These are phyloP conservation scores for Diorhabda carinulata DNA, from an alignment of 1,140 invertebrate species.

Conservation along the genomic window DNA sequence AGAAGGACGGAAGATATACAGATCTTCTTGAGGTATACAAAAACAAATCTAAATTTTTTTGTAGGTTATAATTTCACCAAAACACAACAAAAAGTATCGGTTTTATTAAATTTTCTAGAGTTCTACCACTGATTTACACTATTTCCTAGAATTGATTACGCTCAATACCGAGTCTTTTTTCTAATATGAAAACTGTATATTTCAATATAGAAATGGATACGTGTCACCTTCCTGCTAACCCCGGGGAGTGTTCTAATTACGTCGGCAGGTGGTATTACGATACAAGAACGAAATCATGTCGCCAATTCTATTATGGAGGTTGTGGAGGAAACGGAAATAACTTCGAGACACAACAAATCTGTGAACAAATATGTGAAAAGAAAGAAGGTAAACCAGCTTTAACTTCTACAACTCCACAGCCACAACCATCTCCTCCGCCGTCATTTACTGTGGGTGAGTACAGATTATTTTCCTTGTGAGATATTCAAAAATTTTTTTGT, in stretches of 20 bases:
- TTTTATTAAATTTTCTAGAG: too few species aligned
- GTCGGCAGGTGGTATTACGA: constrained; percentile 81
- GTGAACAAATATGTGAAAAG: constrained; percentile 56
- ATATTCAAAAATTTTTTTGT: too few species aligned
- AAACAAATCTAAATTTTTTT: too few species aligned
- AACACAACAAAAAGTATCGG: too few species aligned
- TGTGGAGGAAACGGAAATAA: constrained; percentile 81
- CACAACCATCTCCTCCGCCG: background rate
- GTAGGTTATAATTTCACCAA: too few species aligned
- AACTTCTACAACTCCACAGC: background rate
- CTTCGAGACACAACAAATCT: constrained; percentile 65
- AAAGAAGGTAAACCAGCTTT: constrained; percentile 10
- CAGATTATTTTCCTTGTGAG: too few species aligned
- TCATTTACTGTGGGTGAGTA: background rate
- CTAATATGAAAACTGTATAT: too few species aligned
- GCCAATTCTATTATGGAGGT: constrained; percentile 77
- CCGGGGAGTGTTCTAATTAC: constrained; percentile 78
- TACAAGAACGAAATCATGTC: constrained; percentile 63
- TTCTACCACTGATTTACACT: too few species aligned
- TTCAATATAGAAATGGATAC: constrained; percentile 59
- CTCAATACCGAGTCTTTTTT: too few species aligned
- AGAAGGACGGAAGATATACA: too few species aligned
- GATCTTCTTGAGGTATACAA: too few species aligned
- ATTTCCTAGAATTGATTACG: too few species aligned
- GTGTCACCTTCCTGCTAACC: constrained; percentile 69